Percentiles rank a stretch among this genome's conserved stretches.
phyloP scores from a whole-genome alignment of 2,797 vertebrate genomes.

The Sphenopsis melanotis region DNA sequence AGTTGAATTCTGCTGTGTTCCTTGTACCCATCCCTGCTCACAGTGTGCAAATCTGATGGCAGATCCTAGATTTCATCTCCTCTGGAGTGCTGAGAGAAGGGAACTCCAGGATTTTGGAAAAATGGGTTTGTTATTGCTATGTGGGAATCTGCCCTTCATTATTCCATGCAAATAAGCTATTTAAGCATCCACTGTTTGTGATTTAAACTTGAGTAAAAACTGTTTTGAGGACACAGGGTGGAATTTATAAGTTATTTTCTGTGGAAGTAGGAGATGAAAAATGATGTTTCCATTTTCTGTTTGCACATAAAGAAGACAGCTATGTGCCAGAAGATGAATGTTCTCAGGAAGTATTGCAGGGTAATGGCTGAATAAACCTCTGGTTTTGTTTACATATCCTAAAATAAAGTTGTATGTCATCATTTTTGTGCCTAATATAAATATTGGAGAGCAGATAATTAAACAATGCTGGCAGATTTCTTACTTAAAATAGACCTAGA shows the following conservation, averaged over 20 bases:
- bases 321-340: background rate
- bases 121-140: background rate
- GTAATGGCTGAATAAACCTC: background rate
- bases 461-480: background rate
- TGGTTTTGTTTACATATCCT: constrained; percentile 37
- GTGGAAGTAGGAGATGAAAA: background rate
- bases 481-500: background rate
- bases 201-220: constrained; percentile 5
- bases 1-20: background rate
- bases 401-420: constrained; percentile 41
- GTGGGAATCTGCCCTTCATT: background rate
- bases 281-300: constrained; percentile 6
- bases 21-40: background rate
- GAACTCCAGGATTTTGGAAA: background rate
- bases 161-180: background rate
- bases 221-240: background rate
- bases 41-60: background rate
- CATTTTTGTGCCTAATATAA: constrained; percentile 18
- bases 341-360: background rate
- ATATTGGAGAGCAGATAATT: constrained; percentile 16
- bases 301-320: background rate
- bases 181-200: background rate
- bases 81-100: background rate
- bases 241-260: background rate
- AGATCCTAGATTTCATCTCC: background rate